Base-by-base conservation (phyloP, 2,113 vertebrate species). In the Jacana jacana region DNA sequence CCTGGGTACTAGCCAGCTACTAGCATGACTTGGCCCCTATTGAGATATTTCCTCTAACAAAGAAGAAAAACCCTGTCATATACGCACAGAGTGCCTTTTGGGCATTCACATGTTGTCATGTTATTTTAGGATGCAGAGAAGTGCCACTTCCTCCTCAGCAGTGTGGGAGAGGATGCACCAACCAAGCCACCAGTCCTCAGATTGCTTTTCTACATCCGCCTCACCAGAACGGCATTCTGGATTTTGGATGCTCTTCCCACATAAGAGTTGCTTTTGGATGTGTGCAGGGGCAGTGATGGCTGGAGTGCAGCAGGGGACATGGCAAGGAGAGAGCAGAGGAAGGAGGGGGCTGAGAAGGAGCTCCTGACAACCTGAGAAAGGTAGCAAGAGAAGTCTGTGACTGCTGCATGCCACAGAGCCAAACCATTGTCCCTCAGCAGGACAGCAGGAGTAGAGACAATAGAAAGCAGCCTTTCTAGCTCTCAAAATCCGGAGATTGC, bases 41-140 rank as follows among this genome's bases (percentile, higher is more conserved):
- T 49, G 52, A 89, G 28, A 17, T 33, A 49, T 68, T 70, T 84
- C 42, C 46, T 58, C n/a, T 37, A 60, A n/a, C 77, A 81, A 63
- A 94, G 46, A 46, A 46, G 69, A 95, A 31, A 88, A 86, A 48
- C 16, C 61, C 16, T 86, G 35, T 31, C 69, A n/a, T n/a, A 61
- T 4, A 23, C 16, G 65, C 37, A 9, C 31, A 52, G 31, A 9
- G 46, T 55, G 84, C 70, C 66, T 48, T 87, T 91, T 95, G 78
- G 55, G 65, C 78, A 49, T 68, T 84, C 33, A 24, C 35, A 49
- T 85, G 51, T 51, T 91, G 72, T 13, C 60, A 4, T 64, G 73
- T 91, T 93, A 91, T 93, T 93, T 60, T 39, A 55, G 73, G 69
- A 89, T n/a, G 42, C 51, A 44, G 72, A 95, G 71, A 82, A 84